These are phyloP conservation scores for Melitaea athalia DNA, from an alignment of 2,888 invertebrate species.

Conservation along the genomic window DNA sequence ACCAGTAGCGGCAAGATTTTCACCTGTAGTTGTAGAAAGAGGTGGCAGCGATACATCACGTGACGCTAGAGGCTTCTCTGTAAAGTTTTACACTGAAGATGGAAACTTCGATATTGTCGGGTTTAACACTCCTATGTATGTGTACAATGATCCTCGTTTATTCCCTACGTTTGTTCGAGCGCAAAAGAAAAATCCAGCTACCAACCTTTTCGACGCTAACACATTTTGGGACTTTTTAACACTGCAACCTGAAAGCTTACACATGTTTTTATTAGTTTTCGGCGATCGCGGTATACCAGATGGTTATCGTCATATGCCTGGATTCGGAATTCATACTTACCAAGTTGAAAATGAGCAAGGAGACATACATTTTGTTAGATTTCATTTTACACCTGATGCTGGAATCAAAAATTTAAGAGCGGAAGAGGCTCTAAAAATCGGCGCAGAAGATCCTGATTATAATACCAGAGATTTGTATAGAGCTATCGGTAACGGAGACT, in stretches of 20 bases:
- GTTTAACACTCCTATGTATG: constrained; percentile 93
- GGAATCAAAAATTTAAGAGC: constrained; percentile 89
- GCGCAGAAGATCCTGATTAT: constrained; percentile 91
- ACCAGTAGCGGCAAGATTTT: constrained; percentile 88
- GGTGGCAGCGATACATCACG: constrained; percentile 93
- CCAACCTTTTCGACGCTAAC: constrained; percentile 91
- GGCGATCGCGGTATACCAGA: constrained; percentile 94
- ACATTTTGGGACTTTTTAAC: constrained; percentile 97
- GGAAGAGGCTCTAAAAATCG: constrained; percentile 84
- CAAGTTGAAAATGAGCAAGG: constrained; percentile 89
- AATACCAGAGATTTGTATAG: constrained; percentile 92
- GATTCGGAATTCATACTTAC: constrained; percentile 95
- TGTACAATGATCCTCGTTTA: constrained; percentile 91
- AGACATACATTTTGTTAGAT: constrained; percentile 89
- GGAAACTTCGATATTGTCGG: constrained; percentile 95
- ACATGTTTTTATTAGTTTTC: constrained; percentile 91
- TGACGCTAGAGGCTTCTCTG: constrained; percentile 93
- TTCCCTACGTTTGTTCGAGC: constrained; percentile 96
- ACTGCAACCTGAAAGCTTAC: constrained; percentile 90
- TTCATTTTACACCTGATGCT: constrained; percentile 93
- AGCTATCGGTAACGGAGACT: constrained; percentile 87
- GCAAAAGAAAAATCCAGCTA: constrained; percentile 95
- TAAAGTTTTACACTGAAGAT: constrained; percentile 95
- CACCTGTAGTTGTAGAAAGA: constrained; percentile 90
- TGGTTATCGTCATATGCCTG: constrained; percentile 95